Evolutionary conservation across 2,888 invertebrate species (phyloP), one percentile per base, ranked within the genome.

Genomic region (Orthosia cruda): DNA sequence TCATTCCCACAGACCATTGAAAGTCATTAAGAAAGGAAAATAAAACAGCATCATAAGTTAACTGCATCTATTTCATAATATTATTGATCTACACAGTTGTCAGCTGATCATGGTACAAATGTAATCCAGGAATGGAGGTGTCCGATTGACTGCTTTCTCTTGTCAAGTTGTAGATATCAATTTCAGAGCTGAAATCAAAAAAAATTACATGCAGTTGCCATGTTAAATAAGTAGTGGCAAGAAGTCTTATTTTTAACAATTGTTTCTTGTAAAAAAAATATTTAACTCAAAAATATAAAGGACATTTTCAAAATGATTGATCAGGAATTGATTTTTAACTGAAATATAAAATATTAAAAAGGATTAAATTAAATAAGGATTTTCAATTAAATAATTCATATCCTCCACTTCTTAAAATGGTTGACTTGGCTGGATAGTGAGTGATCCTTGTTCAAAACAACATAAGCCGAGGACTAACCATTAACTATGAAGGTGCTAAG

Each of bases 41-140:
- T 50, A 71, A 79, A 67, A 74, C 62, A 55, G n/a, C 61, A 63
- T 79, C 69, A 81, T 89, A 89, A 90, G 90, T 89, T 90, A 91
- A 91, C 90, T 90, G 87, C 85, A 88, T 92, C 90, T 91, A 89
- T 91, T 92, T 90, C 89, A 92, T 90, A 91, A 91, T 90, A 91
- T 92, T 92, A 91, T 67, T 26, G 40, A 67, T 74, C 66, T 81
- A 93, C 93, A 65, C 61, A 66, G 73, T 65, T 78, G 80, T 84
- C 84, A 79, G 82, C 84, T 85, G 80, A 78, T 87, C 23, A 12
- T 18, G 49, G 54, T 52, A 23, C 16, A 32, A 57, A 59, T 16
- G 45, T 58, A 65, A 62, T 52, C 54, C 66, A 64, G 18, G 71
- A 52, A 11, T 59, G 47, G 64, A 45, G 55, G 50, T 52, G 23